phyloP scores from a whole-genome alignment of 1,140 invertebrate genomes.

The Drosophila baimaii region DNA sequence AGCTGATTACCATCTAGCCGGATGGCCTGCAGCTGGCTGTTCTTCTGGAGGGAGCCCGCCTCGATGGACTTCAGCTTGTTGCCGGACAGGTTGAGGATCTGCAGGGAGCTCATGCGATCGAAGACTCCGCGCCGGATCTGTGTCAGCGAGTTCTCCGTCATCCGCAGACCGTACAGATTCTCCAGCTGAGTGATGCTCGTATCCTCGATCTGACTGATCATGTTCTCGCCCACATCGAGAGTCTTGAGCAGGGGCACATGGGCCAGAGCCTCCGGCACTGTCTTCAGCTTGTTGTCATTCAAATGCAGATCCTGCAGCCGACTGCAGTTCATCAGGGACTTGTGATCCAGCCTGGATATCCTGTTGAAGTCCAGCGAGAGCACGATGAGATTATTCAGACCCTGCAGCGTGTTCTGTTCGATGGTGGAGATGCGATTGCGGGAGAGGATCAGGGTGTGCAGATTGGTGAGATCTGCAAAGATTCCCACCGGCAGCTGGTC shows the following conservation, averaged over 20 bases:
- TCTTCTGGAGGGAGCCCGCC: constrained; percentile 92
- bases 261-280: constrained; percentile 93
- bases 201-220: constrained; percentile 92
- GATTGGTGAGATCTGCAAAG: constrained; percentile 91
- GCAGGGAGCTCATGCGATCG: constrained; percentile 91
- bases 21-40: constrained; percentile 93
- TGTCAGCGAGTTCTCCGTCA: constrained; percentile 95
- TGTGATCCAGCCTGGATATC: constrained; percentile 90
- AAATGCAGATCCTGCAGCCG: constrained; percentile 94
- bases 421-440: constrained; percentile 93
- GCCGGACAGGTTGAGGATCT: constrained; percentile 94
- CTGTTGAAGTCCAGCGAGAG: constrained; percentile 94
- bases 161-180: constrained; percentile 90
- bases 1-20: constrained; percentile 94
- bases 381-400: constrained; percentile 90
- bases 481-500: constrained; percentile 92
- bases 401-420: constrained; percentile 91
- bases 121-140: constrained; percentile 93
- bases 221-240: constrained; percentile 95
- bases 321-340: constrained; percentile 93
- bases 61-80: constrained; percentile 95
- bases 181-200: constrained; percentile 92
- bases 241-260: constrained; percentile 92
- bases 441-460: constrained; percentile 93
- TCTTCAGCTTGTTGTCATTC: constrained; percentile 92